Base-by-base conservation (phyloP, 2,888 invertebrate genomes). In the Hanleya hanleyi region DNA sequence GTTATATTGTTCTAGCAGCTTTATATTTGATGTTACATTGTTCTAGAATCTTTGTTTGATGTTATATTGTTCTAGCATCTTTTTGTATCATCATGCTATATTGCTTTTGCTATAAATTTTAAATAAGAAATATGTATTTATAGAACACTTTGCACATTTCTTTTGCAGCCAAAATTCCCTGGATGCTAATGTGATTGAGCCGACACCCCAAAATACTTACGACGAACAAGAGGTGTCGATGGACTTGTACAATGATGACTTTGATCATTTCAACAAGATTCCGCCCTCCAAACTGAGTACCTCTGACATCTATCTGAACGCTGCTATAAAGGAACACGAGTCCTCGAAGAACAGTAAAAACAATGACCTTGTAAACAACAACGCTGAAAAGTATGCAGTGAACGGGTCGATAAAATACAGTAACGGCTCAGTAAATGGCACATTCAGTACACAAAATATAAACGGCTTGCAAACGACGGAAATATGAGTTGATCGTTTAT, bases 211-310 rank as follows among this genome's bases (percentile, higher is more conserved):
- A 49, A 69, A 74, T 22, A 70, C 71, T 7, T 83, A 75, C 50
- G 82, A 84, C 71, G 84, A 83, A 75, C 86, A 86, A 51, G 84
- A 85, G 70, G 77, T 83, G 49, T 81, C 82, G 15, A 80, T 86
- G 80, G 82, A 84, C 51, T 70, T 81, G 3, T 81, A 81, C 70
- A 70, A 71, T 26, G 75, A 76, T 33, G 79, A 80, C 69, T 66
- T 65, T 26, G 74, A 76, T 26, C 67, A 67, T 47, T 41, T 67
- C 7, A 67, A 72, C 62, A 66, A 51, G 6, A 38, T 71, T n/a
- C 65, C 70, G 36, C 49, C 74, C 33, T 70, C 73, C 7, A 66
- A 51, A 7, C 38, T 71, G 29, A 66, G 71, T 41, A 51, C 75
- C 33, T 69, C 73, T n/a, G 77, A 78, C 57, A 71, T 76, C 49